phyloP scores from a whole-genome alignment of 1,140 invertebrate genomes.

The Lutraria rhynchaena region DNA sequence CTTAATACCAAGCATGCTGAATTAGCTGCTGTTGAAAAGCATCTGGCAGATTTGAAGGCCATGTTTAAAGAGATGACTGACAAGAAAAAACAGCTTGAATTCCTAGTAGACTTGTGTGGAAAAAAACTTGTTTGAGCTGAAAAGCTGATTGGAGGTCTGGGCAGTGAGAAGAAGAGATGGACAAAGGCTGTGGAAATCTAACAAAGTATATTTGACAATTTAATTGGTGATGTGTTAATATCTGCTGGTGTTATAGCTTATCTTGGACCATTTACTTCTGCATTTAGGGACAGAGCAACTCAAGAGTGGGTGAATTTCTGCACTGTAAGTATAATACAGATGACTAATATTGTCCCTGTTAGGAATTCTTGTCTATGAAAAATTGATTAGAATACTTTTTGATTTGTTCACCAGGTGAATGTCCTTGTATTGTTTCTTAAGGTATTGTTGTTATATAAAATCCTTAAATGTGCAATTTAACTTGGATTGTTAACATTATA shows the following conservation, averaged over 20 bases:
- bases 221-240: conserved; percentile 93
- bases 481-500: no score
- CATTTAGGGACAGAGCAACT: conserved; percentile 89
- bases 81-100: conserved; percentile 87
- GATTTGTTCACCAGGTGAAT: no score
- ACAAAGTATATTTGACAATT: conserved; percentile 89
- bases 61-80: conserved; percentile 85
- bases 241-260: conserved; percentile 95
- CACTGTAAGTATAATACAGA: conserved; percentile 78
- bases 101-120: conserved; percentile 81
- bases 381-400: neutral
- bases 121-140: conserved; percentile 82
- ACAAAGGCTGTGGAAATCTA: conserved; percentile 89
- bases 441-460: no score
- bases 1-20: conserved; percentile 91
- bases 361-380: no score
- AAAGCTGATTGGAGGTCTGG: conserved; percentile 83
- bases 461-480: no score
- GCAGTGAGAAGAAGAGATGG: conserved; percentile 86
- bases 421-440: no score
- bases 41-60: conserved; percentile 85
- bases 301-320: conserved; percentile 89
- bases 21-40: conserved; percentile 89
- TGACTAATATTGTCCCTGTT: no score
- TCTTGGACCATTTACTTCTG: conserved; percentile 93